Evolutionary conservation across 2,797 vertebrate species (phyloP).

Genomic region (Propithecus perrieri): DNA sequence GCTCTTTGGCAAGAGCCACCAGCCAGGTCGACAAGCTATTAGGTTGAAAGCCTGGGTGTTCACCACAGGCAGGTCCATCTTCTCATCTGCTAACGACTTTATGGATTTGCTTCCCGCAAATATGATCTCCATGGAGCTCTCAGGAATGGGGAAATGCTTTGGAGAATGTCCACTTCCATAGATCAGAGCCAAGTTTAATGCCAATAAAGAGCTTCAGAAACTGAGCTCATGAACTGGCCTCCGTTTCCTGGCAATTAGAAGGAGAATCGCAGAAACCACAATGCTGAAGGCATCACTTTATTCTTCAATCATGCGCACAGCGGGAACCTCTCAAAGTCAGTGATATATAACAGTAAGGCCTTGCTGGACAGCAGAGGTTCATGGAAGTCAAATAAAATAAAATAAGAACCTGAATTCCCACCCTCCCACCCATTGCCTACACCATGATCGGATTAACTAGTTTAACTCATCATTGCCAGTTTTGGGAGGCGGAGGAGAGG

Average conservation of each 20-base stretch:
- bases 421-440: not conserved
- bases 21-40: not conserved
- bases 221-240: not conserved
- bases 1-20: not conserved
- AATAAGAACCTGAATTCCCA: not conserved
- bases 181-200: not conserved
- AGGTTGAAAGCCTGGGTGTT: not conserved
- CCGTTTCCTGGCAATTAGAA: not conserved
- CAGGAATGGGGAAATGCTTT: not conserved
- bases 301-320: not conserved
- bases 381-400: not conserved
- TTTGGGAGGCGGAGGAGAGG: not conserved
- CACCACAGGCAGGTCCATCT: not conserved
- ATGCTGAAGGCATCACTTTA: not conserved
- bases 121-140: conserved; percentile 4
- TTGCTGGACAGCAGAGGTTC: not conserved
- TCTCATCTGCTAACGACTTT: conserved; percentile 33
- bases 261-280: not conserved
- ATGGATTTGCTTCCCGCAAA: conserved; percentile 32
- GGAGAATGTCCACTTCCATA: conserved; percentile 31
- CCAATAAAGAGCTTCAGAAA: conserved; percentile 38
- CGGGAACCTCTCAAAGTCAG: not conserved
- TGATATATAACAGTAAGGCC: not conserved
- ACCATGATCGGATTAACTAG: not conserved
- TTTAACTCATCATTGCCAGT: not conserved